Base-by-base conservation (phyloP, 2,888 invertebrate genomes). In the Heterodera filipjevi region DNA sequence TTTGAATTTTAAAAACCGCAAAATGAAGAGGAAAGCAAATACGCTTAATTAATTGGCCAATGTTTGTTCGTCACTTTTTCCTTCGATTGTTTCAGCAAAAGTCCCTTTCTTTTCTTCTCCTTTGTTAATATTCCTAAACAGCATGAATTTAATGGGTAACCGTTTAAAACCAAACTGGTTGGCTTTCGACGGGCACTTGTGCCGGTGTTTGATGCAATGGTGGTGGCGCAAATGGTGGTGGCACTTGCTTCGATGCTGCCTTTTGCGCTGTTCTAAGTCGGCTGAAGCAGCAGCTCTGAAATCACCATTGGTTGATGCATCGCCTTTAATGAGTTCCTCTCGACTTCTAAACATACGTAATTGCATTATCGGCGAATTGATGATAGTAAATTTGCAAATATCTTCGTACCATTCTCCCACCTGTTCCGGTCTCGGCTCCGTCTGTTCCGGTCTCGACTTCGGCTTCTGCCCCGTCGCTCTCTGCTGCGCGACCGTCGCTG, bases 161-260 rank as follows among this genome's bases (percentile, higher is more conserved):
- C 5, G n/a, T 12, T 72, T 10, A 39, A 72, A 72, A 72, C 30
- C 81, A 53, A 16, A 87, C 87, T 79, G 82, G 70, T 84, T 85
- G 32, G 86, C 87, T 71, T 85, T 86, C 27, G 82, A 79, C 2
- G 89, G 88, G 66, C 89, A 89, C 39, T 79, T 76, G 68, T 82
- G 83, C 10, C 86, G 80, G 78, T 89, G 89, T 73, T 89, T 89
- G 30, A 84, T 74, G 81, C 89, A 89, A 79, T 89, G 89, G 79
- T 89, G 88, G 80, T 89, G 89, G 75, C 85, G 79, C 35, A 86
- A 78, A 79, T 89, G 89, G 79, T 89, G 89, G 3, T 79, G 73
- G 71, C 89, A 89, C 39, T 80, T 80, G 19, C 68, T 53, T 39
- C 66, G 71, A 32, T 44, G 78, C 32, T 68, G 53, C 14, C 79